Percentiles rank a stretch among this genome's conserved stretches.
Evolutionary conservation across 2,113 vertebrate species (phyloP).

Genomic region (Phalacrocorax aristotelis): DNA sequence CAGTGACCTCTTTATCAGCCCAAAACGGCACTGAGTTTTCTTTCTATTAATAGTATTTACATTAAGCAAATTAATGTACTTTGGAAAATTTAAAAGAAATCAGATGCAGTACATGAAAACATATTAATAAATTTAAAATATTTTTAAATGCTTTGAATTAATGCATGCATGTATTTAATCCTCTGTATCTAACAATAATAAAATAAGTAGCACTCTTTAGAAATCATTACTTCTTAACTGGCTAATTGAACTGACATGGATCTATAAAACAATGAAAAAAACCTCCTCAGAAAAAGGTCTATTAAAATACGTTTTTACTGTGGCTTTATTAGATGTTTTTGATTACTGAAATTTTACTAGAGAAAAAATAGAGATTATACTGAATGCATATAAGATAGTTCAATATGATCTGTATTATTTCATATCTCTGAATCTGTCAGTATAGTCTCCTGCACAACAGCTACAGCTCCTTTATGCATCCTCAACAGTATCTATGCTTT

Average conservation of each 20-base stretch:
- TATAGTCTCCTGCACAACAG: conserved; percentile 1
- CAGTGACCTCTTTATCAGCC: conserved; percentile 23
- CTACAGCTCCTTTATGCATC: conserved; percentile 35
- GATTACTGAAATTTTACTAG: conserved; percentile 18
- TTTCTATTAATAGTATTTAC: not conserved
- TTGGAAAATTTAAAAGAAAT: not conserved
- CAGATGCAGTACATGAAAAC: not conserved
- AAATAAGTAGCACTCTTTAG: conserved; percentile 15
- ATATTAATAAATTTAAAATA: not conserved
- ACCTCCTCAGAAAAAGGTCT: not conserved
- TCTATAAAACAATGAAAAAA: not conserved
- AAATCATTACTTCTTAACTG: conserved; percentile 3
- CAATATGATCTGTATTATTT: not conserved
- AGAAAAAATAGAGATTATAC: not conserved
- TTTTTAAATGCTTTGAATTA: not conserved
- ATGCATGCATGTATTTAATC: not conserved
- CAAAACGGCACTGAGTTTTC: not conserved
- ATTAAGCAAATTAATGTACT: not conserved
- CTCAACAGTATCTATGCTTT: not conserved
- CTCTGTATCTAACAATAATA: not conserved
- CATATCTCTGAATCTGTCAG: not conserved
- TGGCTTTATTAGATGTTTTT: not conserved
- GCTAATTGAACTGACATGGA: not conserved
- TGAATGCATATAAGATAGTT: not conserved
- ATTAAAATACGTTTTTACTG: not conserved